Conservation (phyloP, 2,797 vertebrate genomes). For the Mionectes olivaceus region DNA sequence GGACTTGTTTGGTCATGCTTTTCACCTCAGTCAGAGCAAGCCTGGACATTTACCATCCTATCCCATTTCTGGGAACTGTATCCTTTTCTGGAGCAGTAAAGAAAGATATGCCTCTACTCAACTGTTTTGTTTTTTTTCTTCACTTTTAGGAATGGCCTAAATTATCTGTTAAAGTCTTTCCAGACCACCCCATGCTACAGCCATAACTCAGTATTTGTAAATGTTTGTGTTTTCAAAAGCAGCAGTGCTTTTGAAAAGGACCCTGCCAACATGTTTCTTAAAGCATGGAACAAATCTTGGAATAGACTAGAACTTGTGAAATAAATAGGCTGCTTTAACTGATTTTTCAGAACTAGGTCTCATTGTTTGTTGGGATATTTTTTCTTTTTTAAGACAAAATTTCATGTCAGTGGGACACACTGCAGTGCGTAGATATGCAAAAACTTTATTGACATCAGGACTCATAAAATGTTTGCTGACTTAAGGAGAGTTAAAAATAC, state of each 20-base stretch:
- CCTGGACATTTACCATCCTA: not conserved
- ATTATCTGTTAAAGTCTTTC: not conserved
- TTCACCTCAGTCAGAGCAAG: not conserved
- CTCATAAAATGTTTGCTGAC: not conserved
- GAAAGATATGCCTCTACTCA: not conserved
- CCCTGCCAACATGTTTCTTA: not conserved
- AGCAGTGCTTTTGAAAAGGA: not conserved
- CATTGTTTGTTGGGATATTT: not conserved
- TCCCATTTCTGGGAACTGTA: not conserved
- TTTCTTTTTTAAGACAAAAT: not conserved
- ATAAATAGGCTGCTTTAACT: not conserved
- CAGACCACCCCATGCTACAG: not conserved
- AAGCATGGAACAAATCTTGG: not conserved
- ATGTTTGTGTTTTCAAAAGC: constrained; percentile 5
- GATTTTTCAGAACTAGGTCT: not conserved
- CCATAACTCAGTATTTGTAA: not conserved
- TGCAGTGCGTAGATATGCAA: not conserved
- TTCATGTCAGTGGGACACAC: not conserved
- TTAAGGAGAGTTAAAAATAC: not conserved
- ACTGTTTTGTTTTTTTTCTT: not conserved
- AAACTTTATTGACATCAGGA: not conserved
- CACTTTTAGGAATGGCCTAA: not conserved
- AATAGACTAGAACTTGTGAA: not conserved
- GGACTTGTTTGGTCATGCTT: not conserved
- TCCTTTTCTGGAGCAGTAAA: not conserved